Evolutionary conservation across 2,113 vertebrate genomes (phyloP), one percentile per base, ranked within the genome.

Genomic region (Clarias macrocephalus): DNA sequence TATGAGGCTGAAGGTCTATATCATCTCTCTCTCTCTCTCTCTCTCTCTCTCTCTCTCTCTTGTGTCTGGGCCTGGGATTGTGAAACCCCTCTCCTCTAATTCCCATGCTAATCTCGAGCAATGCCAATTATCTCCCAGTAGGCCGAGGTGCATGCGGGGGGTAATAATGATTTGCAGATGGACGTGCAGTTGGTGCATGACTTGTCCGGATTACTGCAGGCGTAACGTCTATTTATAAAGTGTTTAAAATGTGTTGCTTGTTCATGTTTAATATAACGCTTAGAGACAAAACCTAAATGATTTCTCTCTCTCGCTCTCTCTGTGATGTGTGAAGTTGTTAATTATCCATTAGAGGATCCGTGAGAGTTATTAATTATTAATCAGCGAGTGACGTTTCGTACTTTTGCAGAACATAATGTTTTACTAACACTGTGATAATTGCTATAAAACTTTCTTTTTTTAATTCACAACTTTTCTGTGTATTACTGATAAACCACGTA

Each of bases 151-250:
- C 57, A 72, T 82, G 84, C 25, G 0, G 23, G 60, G 75, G 57
- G 37, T 66, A 70, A 68, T 80, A 89, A 90, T 87, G 57, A 63
- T 73, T 86, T 83, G 77, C 90, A 91, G 86, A 89, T 90, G 88
- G 63, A 83, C 68, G 48, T 48, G 37, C 52, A 66, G 18, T 59
- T 63, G 70, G 18, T 21, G 30, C 60, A 54, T 7, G 76, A 80
- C n/a, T 57, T 57, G 54, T 6, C 9, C 5, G 25, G 5, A 13
- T 54, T 3, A 15, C 19, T 25, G 52, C 28, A 76, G 73, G 12
- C 10, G 4, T 19, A 72, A 42, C 21, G 33, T 42, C 13, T 30
- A 68, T 12, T 30, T 30, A 16, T 37, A 21, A 21, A 42, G 18
- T 2, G 15, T 70, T 33, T 16, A 70, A 33, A 70, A 65, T 3